Conservation (phyloP, 1,140 invertebrate genomes). For the Monochamus saltuarius region DNA sequence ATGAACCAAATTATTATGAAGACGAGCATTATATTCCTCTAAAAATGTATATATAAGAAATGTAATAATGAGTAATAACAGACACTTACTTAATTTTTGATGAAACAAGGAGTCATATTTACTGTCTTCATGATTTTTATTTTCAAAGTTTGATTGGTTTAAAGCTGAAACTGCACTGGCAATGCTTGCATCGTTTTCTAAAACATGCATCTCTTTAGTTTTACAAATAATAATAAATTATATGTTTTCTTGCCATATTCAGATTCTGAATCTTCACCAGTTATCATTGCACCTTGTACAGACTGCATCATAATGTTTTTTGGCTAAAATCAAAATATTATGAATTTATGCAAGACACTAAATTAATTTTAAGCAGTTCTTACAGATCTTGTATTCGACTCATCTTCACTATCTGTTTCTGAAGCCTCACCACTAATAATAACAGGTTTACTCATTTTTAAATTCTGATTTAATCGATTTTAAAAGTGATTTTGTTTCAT, state of each 20-base stretch:
- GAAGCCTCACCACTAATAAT: slow-evolving; percentile 46
- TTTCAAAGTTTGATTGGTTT: slow-evolving; percentile 18
- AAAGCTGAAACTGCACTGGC: slow-evolving; percentile 41
- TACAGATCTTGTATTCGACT: slow-evolving; percentile 24
- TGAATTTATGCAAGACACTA: slow-evolving; percentile 1
- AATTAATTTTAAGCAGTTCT: slow-evolving; percentile 7
- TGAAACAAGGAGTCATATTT: slow-evolving; percentile 43
- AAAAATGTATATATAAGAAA: slow-evolving; percentile 23
- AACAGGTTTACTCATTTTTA: slow-evolving; percentile 29
- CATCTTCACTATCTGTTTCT: slow-evolving; percentile 50
- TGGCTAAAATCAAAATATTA: slow-evolving; percentile 4
- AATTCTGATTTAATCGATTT: neutral
- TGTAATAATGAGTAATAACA: neutral
- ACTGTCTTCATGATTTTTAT: slow-evolving; percentile 21
- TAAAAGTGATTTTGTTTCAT: no score
- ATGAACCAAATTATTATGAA: slow-evolving; percentile 39
- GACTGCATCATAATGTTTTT: slow-evolving; percentile 23
- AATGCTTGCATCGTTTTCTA: slow-evolving; percentile 38
- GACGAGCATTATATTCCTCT: slow-evolving; percentile 41
- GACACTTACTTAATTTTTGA: slow-evolving; percentile 44
- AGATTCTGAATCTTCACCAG: slow-evolving; percentile 50
- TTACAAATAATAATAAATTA: neutral
- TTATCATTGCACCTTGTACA: slow-evolving; percentile 45
- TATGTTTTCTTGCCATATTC: slow-evolving; percentile 38
- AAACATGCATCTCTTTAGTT: slow-evolving; percentile 14